Conservation (phyloP, 2,797 vertebrate species). For the Echiichthys vipera region DNA sequence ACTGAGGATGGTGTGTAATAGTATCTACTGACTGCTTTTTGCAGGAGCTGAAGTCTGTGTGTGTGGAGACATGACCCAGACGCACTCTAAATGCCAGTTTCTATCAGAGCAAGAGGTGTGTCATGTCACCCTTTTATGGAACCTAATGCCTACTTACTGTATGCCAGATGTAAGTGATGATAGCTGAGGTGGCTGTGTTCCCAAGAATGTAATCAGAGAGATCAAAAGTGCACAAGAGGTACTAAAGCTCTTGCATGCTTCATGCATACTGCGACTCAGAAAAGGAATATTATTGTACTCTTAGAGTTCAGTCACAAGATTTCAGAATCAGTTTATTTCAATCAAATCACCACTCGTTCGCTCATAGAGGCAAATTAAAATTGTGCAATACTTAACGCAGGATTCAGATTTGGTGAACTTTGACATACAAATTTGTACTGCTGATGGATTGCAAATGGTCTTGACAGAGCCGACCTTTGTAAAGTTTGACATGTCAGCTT, state of each 20-base stretch:
- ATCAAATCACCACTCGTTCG: neutral
- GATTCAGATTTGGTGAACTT: neutral
- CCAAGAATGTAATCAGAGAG: conserved; percentile 51
- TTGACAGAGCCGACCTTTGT: neutral
- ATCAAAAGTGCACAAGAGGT: conserved; percentile 29
- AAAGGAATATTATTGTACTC: neutral
- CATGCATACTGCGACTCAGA: conserved; percentile 6
- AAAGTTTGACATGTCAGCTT: neutral
- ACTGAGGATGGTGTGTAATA: conserved; percentile 64
- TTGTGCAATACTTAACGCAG: neutral
- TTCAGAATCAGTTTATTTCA: neutral
- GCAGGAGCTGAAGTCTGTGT: conserved; percentile 36
- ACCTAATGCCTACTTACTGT: conserved; percentile 57
- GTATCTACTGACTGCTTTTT: conserved; percentile 70
- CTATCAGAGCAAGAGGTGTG: conserved; percentile 64
- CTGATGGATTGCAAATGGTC: neutral
- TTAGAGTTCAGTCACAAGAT: neutral
- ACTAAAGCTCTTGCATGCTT: conserved; percentile 30
- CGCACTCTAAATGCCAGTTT: conserved; percentile 57
- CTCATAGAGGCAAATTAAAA: neutral
- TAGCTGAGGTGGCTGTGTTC: conserved; percentile 40
- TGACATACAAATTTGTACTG: conserved; percentile 1
- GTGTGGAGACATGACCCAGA: conserved; percentile 45
- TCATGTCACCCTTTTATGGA: conserved; percentile 71
- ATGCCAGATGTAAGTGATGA: conserved; percentile 54